Percentiles rank a stretch among this genome's conserved stretches.
Conservation (phyloP, 2,797 vertebrate species). For the Enteromius mattozi region DNA sequence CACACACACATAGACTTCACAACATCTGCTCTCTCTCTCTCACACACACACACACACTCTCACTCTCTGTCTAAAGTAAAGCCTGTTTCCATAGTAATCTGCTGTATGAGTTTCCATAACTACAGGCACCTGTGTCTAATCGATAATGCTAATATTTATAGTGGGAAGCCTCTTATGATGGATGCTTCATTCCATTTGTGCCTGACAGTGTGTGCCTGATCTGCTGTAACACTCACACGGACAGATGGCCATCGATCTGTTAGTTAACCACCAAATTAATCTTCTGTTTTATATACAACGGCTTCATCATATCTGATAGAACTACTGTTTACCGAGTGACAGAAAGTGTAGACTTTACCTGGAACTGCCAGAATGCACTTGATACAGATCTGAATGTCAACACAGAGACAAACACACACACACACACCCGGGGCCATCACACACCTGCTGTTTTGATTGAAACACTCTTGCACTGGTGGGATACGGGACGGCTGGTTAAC, state of each 20-base stretch:
- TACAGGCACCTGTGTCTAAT: conserved; percentile 23
- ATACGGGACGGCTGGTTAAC: conserved; percentile 32
- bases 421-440: conserved; percentile 10
- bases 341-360: conserved; percentile 19
- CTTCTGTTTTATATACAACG: conserved; percentile 39
- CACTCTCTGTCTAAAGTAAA: conserved; percentile 9
- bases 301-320: conserved; percentile 36
- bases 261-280: conserved; percentile 39
- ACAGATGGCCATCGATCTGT: conserved; percentile 37
- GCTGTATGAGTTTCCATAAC: conserved; percentile 19
- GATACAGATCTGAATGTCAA: conserved; percentile 39
- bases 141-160: conserved; percentile 37
- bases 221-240: neutral
- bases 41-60: neutral
- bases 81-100: conserved; percentile 49
- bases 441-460: conserved; percentile 46
- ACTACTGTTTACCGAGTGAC: conserved; percentile 17
- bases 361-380: conserved; percentile 4
- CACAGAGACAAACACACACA: conserved; percentile 26
- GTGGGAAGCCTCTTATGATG: neutral
- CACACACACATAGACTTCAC: neutral
- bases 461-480: conserved; percentile 42
- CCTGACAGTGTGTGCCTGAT: conserved; percentile 7
- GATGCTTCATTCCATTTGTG: conserved; percentile 18
- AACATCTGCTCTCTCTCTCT: neutral